Evolutionary conservation across 2,888 invertebrate species (phyloP).

Genomic region (Baccha elongata): DNA sequence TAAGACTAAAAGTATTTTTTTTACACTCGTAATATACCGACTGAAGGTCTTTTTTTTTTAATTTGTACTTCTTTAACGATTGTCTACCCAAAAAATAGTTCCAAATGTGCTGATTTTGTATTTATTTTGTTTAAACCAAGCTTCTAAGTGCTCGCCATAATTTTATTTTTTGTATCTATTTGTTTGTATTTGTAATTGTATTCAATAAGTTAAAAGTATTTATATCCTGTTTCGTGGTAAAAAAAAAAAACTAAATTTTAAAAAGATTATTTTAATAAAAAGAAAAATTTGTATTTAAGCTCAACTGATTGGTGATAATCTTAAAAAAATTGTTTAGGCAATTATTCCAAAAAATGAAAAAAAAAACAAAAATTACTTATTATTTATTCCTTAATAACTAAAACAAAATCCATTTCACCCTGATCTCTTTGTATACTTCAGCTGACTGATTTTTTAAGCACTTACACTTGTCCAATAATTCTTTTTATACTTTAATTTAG

Average conservation of each 20-base stretch:
- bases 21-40: constrained; percentile 17
- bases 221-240: constrained; percentile 24
- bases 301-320: constrained; percentile 68
- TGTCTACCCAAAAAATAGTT: background rate
- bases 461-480: constrained; percentile 55
- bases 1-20: constrained; percentile 25
- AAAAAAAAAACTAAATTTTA: constrained; percentile 27
- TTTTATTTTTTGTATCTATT: background rate
- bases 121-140: constrained; percentile 15
- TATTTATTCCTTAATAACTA: constrained; percentile 53
- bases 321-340: constrained; percentile 38
- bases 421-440: constrained; percentile 70
- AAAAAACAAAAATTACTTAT: constrained; percentile 13
- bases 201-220: constrained; percentile 16
- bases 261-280: constrained; percentile 4
- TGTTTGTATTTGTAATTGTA: constrained; percentile 9
- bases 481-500: constrained; percentile 34
- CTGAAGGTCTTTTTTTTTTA: constrained; percentile 8
- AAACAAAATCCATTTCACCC: constrained; percentile 50
- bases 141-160: constrained; percentile 39
- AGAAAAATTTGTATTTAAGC: constrained; percentile 33
- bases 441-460: constrained; percentile 71
- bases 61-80: background rate
- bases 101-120: constrained; percentile 55
- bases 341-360: constrained; percentile 63